A percentile compares a stretch with the other conserved stretches of the same genome.
Conservation (phyloP, 1,140 invertebrate genomes). For the Cephus cinctus region DNA sequence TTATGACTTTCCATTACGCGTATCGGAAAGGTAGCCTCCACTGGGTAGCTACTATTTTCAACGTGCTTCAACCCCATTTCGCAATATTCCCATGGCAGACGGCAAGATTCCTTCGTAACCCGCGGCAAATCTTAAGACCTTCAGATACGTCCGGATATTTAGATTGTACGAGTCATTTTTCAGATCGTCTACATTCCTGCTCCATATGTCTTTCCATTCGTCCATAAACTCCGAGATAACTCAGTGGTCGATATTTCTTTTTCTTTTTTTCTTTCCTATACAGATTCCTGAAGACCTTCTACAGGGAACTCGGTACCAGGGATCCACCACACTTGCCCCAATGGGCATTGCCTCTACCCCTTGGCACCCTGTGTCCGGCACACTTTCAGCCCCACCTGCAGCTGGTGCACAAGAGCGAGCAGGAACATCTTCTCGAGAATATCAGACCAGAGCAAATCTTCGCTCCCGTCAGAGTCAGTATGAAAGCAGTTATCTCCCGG, state of each 20-base stretch:
- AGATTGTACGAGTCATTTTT: no score
- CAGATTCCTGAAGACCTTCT: conserved; percentile 52
- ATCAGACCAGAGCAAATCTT: conserved; percentile 54
- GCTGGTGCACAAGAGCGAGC: conserved; percentile 44
- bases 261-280: not conserved
- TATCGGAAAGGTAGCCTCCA: no score
- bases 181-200: no score
- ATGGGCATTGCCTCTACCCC: conserved; percentile 50
- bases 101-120: no score
- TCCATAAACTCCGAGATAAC: not conserved
- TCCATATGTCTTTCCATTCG: no score
- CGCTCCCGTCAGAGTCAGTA: conserved; percentile 48
- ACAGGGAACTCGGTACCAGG: conserved; percentile 49
- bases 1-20: no score
- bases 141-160: no score
- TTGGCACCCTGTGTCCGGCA: conserved; percentile 50
- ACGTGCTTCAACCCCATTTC: no score
- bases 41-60: no score
- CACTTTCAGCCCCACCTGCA: conserved; percentile 54
- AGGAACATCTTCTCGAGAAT: conserved; percentile 45
- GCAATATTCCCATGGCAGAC: no score
- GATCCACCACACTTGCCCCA: conserved; percentile 48
- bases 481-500: conserved; percentile 2
- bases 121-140: no score
- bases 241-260: not conserved